Base-by-base conservation (phyloP, 2,797 vertebrate genomes). In the Selene dorsalis region DNA sequence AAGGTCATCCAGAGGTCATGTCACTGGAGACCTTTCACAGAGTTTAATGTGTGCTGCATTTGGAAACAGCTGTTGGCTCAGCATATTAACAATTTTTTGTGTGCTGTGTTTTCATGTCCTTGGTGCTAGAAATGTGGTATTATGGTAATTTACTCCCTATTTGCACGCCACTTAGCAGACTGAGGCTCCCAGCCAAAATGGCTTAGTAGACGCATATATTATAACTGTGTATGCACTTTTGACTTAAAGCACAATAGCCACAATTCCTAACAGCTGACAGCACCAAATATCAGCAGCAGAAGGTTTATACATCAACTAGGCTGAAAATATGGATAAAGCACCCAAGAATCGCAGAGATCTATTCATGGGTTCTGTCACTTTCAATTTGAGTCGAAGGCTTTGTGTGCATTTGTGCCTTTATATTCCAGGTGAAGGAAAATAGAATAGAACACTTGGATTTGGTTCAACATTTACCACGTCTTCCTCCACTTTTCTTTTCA, bases 401-500 rank as follows among this genome's bases (percentile, higher is more conserved):
- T 32, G 55, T 32, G 24, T 20, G 22, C 41, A 30, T 30, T 11
- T 22, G 45, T 9, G 32, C 69, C 16, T 71, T 66, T 47, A 79
- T 76, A 64, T 65, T 83, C 66, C 58, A 78, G 71, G 70, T 76
- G 74, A 47, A 53, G 14, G 32, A 82, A 84, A 88, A 85, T 58
- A 13, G 57, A 77, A 30, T 28, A 28, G 65, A 72, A 85, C 66
- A 48, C 59, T 35, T 69, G 59, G 72, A 88, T 87, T 73, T 76
- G 82, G 74, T 79, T 84, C 78, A 79, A 72, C 74, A 79, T 91
- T 87, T 85, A 84, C 75, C 75, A 63, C 26, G 84, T 88, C 72
- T 45, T 73, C 80, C 89, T 80, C 56, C 75, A 62, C 92, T 92
- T 93, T 90, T 89, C 93, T 91, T 89, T 92, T 89, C 93, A 92